A percentile compares a stretch with the other conserved stretches of the same genome.
phyloP scores from a whole-genome alignment of 2,888 invertebrate genomes.

The Coelopa pilipes region DNA sequence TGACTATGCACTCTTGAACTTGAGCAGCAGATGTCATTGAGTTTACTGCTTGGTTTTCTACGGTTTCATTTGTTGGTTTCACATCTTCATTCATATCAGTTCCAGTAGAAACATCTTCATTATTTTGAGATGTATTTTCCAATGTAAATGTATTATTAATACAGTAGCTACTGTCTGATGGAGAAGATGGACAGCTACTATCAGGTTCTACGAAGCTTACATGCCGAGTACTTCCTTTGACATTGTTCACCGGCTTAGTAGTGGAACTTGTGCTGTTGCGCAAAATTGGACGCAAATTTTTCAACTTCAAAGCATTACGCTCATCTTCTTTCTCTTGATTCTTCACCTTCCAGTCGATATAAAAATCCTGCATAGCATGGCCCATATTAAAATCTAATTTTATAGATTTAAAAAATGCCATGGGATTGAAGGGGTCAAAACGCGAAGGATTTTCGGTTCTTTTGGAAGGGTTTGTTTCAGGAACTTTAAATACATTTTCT shows the following conservation, averaged over 20 bases:
- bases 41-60: not conserved
- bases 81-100: not conserved
- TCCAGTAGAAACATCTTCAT: not conserved
- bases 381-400: conserved; percentile 8
- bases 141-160: not conserved
- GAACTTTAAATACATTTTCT: no score
- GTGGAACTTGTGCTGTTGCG: not conserved
- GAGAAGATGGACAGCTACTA: conserved; percentile 3
- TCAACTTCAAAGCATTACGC: not conserved
- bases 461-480: no score
- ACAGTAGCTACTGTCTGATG: not conserved
- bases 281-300: conserved; percentile 16
- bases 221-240: conserved; percentile 2
- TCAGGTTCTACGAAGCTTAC: conserved; percentile 24
- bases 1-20: conserved; percentile 31
- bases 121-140: not conserved
- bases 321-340: not conserved
- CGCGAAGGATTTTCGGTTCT: no score
- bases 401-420: conserved; percentile 19
- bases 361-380: not conserved
- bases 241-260: not conserved
- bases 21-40: not conserved
- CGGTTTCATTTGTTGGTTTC: not conserved
- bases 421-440: conserved; percentile 18
- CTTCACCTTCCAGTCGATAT: not conserved